Evolutionary conservation across 2,797 vertebrate genomes (phyloP).

Genomic region (Neopelma chrysocephalum): DNA sequence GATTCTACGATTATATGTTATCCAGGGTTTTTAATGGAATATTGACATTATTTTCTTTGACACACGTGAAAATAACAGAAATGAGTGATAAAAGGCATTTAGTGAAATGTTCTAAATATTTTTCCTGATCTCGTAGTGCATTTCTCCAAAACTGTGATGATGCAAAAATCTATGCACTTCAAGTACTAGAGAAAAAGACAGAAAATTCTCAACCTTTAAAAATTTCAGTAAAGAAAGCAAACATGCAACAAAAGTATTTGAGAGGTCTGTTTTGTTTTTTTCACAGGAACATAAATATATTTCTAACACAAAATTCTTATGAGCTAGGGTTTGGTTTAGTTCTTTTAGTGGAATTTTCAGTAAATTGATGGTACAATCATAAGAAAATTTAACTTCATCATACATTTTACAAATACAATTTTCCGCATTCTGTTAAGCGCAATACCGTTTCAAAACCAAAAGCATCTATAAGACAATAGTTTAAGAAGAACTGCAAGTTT

Average conservation of each 20-base stretch:
- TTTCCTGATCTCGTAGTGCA: background rate
- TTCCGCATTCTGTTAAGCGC: background rate
- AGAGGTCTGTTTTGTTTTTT: background rate
- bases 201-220: background rate
- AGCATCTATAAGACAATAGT: background rate
- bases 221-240: background rate
- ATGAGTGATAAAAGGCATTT: background rate
- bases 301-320: background rate
- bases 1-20: background rate
- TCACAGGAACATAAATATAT: background rate
- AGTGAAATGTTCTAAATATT: background rate
- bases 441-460: background rate
- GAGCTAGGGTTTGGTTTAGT: fast-evolving
- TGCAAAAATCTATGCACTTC: background rate
- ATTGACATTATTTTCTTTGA: background rate
- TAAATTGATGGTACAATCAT: background rate
- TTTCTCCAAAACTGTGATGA: background rate
- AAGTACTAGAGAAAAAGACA: background rate
- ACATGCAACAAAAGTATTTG: background rate
- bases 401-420: background rate
- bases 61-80: background rate
- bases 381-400: background rate
- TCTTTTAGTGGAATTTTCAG: background rate
- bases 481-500: background rate
- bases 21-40: background rate